A percentile compares a stretch with the other conserved stretches of the same genome.
Evolutionary conservation across 1,140 invertebrate genomes (phyloP).

Genomic region (Halyomorpha halys): DNA sequence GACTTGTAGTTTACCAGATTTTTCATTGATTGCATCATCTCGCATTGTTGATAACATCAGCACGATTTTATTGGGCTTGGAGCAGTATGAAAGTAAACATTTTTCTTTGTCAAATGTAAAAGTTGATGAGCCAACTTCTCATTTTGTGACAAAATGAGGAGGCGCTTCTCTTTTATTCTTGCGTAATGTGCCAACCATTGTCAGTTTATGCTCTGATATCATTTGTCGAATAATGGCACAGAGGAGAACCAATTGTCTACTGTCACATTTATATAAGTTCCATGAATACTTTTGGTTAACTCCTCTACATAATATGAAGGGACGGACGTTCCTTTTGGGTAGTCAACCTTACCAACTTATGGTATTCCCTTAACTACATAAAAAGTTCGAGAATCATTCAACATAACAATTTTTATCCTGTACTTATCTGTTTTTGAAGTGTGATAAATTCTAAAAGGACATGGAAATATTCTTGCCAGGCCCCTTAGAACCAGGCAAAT

Average conservation of each 20-base stretch:
- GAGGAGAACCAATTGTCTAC: background rate
- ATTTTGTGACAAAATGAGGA: background rate
- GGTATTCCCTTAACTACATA: too few species aligned
- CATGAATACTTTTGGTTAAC: background rate
- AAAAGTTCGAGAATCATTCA: too few species aligned
- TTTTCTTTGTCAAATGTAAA: too few species aligned
- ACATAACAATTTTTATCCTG: too few species aligned
- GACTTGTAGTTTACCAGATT: background rate
- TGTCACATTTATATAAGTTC: too few species aligned
- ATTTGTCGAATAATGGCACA: background rate
- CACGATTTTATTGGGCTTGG: background rate
- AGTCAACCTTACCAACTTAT: background rate
- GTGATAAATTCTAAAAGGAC: too few species aligned
- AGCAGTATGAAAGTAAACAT: background rate
- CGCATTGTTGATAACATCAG: background rate
- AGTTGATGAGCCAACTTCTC: background rate
- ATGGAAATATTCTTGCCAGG: too few species aligned
- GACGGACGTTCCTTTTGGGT: background rate
- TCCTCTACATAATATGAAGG: slow-evolving; percentile 1
- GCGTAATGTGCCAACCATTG: background rate
- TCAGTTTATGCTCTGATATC: too few species aligned
- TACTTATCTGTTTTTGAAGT: too few species aligned
- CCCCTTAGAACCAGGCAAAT: too few species aligned
- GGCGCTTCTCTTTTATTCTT: background rate
- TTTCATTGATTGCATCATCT: background rate